Conservation (phyloP, 2,888 invertebrate genomes). For the Pandemis corylana region DNA sequence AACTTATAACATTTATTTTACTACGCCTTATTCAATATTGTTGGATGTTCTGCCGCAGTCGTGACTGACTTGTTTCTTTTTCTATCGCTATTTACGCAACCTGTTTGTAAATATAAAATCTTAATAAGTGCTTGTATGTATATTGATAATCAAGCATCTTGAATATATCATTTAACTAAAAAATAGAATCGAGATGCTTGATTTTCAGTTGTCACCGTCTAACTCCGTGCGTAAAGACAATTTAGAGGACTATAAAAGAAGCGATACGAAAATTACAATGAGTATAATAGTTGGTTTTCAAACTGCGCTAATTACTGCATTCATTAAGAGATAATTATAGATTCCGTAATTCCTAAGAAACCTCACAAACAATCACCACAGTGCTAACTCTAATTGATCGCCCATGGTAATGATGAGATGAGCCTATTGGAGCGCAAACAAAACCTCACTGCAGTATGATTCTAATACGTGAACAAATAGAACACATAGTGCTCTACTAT, state of each 20-base stretch:
- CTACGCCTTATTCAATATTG: not conserved
- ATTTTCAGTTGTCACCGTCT: not conserved
- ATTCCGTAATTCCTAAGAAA: conserved; percentile 50
- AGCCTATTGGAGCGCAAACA: conserved; percentile 54
- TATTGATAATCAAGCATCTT: no score
- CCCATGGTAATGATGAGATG: conserved; percentile 54
- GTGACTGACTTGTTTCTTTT: conserved; percentile 11
- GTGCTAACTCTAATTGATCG: conserved; percentile 59
- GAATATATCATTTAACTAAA: no score
- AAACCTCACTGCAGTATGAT: conserved; percentile 43
- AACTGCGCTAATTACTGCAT: conserved; percentile 50
- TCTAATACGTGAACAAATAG: conserved; percentile 45
- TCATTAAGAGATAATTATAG: conserved; percentile 49
- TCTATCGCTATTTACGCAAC: not conserved
- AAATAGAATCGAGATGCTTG: not conserved
- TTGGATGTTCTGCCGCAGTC: not conserved
- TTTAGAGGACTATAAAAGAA: not conserved
- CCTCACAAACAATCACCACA: conserved; percentile 47
- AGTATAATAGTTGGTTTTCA: conserved; percentile 34
- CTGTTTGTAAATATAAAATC: conserved; percentile 7
- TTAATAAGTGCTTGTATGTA: not conserved
- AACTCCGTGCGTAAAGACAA: not conserved
- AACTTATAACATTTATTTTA: not conserved
- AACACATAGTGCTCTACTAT: conserved; percentile 41
- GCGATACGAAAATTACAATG: conserved; percentile 21